phyloP scores from a whole-genome alignment of 2,888 invertebrate species.

The Gisinianus flammeolus region DNA sequence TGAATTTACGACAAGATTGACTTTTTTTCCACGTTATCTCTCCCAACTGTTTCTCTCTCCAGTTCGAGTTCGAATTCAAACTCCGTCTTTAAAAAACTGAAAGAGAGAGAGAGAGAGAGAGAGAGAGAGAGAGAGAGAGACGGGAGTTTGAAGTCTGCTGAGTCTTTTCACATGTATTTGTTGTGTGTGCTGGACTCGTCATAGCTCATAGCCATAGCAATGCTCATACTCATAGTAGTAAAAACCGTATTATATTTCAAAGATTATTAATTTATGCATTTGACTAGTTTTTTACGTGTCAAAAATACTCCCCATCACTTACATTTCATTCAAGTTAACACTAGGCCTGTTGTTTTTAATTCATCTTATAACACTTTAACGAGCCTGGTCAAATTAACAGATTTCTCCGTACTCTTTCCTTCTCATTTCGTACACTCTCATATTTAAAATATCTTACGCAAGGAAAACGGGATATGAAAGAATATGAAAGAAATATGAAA shows the following conservation, averaged over 20 bases:
- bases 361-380: constrained; percentile 9
- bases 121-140: too few species aligned
- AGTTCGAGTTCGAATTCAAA: too few species aligned
- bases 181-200: background rate
- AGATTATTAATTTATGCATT: constrained; percentile 33
- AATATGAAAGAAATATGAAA: background rate
- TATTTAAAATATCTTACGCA: background rate
- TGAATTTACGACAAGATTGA: constrained; percentile 36
- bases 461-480: background rate
- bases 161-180: background rate
- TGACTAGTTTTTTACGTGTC: constrained; percentile 35
- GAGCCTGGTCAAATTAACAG: constrained; percentile 26
- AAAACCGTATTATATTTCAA: constrained; percentile 24
- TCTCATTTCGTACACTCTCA: background rate
- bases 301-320: constrained; percentile 24
- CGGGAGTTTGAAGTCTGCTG: too few species aligned
- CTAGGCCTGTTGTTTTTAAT: constrained; percentile 5
- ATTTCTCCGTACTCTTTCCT: background rate
- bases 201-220: background rate
- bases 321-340: constrained; percentile 14
- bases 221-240: background rate
- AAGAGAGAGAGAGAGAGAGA: too few species aligned
- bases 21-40: constrained; percentile 9
- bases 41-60: constrained; percentile 12
- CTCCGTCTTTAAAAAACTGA: too few species aligned